Percentiles rank a stretch among this genome's conserved stretches.
phyloP scores from a whole-genome alignment of 2,113 vertebrate genomes.

The Chamaea fasciata region DNA sequence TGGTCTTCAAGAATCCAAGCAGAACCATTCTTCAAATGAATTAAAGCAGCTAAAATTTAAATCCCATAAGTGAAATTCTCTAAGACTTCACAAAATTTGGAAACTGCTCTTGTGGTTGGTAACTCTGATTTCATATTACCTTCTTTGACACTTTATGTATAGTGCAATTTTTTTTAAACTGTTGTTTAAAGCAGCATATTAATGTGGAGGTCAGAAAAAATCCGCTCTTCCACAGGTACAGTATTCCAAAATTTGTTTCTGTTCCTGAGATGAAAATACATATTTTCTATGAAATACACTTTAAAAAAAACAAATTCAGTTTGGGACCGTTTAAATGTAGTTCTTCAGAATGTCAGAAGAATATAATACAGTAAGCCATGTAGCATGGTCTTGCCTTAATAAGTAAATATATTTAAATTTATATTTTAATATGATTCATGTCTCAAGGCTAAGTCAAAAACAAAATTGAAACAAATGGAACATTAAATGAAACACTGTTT shows the following conservation, averaged over 20 bases:
- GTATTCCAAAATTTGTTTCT: neutral
- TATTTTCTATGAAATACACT: neutral
- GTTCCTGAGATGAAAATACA: neutral
- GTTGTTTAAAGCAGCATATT: neutral
- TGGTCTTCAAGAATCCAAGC: neutral
- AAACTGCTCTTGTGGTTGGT: neutral
- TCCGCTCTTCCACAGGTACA: neutral
- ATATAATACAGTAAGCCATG: neutral
- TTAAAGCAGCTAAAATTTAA: neutral
- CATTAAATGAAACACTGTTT: neutral
- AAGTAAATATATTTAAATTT: conserved; percentile 5
- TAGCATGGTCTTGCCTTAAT: neutral
- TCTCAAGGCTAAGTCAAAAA: neutral
- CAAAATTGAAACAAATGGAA: neutral
- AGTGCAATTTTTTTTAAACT: neutral
- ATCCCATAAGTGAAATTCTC: neutral
- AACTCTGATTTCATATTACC: neutral
- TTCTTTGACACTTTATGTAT: neutral
- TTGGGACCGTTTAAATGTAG: neutral
- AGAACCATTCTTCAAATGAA: neutral
- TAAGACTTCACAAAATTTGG: neutral
- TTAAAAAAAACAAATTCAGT: neutral
- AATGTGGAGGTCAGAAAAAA: neutral
- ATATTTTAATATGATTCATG: neutral
- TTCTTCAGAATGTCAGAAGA: neutral